Base-by-base conservation (phyloP, 2,113 vertebrate species). In the Pipra filicauda region DNA sequence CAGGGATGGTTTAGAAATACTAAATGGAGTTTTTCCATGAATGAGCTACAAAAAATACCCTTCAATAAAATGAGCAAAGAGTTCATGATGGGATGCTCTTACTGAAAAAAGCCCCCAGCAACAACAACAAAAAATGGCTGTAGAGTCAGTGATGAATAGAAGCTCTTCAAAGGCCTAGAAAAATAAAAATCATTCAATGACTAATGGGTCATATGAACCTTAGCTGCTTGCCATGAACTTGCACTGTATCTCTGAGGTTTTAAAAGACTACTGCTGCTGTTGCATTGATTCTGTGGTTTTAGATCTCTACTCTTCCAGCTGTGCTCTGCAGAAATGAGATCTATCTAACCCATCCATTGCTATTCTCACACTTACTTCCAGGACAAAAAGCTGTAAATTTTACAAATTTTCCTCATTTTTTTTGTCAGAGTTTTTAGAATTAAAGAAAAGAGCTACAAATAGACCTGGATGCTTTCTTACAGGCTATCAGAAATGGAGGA, bases 21-120 rank as follows among this genome's bases (percentile, higher is more conserved):
- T 87, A 65, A 81, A 93, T 44, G 19, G 65, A 94, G 18, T 46
- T 95, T 87, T 96, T 78, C 73, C 80, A 73, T 78, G 57, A 91
- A 72, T 35, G 54, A 69, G 75, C 66, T 92, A 61, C 88, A 89
- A 89, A 93, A 85, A 88, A 75, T 41, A 66, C 44, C 59, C 76
- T 93, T 96, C 93, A 96, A 85, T 88, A 94, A 87, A 93, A 96
- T 85, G 66, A 87, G 83, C 58, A 72, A 76, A 89, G 70, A 76
- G 44, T 57, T 91, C 76, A 61, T 62, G 91, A 96, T 3, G n/a
- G 44, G 83, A 78, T 71, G 79, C 35, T 84, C 57, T 93, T 65
- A 75, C 48, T 71, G 76, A 78, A 93, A 89, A 91, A 90, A 72
- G 73, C 78, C 78, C 77, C 65, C 85, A 95, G 96, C 72, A 86